Evolutionary conservation across 2,113 vertebrate species (phyloP).

Genomic region (Datnioides undecimradiatus): DNA sequence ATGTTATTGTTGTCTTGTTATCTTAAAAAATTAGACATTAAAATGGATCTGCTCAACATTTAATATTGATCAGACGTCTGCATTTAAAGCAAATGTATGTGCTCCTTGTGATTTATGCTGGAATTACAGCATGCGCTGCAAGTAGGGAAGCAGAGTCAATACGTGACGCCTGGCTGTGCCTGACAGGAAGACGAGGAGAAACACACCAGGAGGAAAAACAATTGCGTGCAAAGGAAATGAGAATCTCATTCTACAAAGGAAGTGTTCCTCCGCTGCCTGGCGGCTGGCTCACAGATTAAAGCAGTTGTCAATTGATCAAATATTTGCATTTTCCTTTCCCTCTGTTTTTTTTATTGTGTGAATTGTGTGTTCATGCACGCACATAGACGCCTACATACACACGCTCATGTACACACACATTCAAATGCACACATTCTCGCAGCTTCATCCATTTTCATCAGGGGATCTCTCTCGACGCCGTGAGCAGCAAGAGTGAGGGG

Average conservation of each 20-base stretch:
- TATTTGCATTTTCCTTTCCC: conserved; percentile 70
- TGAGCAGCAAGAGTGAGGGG: neutral
- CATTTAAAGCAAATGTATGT: neutral
- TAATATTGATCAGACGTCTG: neutral
- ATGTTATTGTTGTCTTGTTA: neutral
- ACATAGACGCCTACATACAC: neutral
- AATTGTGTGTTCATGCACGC: conserved; percentile 1
- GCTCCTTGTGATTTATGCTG: conserved; percentile 20
- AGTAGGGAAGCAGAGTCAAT: conserved; percentile 10
- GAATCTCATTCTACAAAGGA: conserved; percentile 62
- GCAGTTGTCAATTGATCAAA: conserved; percentile 76
- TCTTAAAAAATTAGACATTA: neutral
- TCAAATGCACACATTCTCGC: neutral
- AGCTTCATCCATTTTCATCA: conserved; percentile 69
- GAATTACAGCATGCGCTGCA: neutral
- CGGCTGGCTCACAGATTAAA: conserved; percentile 65
- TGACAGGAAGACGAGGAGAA: conserved; percentile 24
- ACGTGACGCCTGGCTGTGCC: neutral
- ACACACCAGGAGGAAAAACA: conserved; percentile 46
- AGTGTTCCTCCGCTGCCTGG: conserved; percentile 50
- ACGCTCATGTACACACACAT: neutral
- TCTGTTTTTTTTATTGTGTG: conserved; percentile 48
- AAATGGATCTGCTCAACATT: neutral
- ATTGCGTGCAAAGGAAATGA: conserved; percentile 62
- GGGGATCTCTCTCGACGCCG: conserved; percentile 35